phyloP scores from a whole-genome alignment of 2,113 vertebrate genomes.

The Colinus virginianus region DNA sequence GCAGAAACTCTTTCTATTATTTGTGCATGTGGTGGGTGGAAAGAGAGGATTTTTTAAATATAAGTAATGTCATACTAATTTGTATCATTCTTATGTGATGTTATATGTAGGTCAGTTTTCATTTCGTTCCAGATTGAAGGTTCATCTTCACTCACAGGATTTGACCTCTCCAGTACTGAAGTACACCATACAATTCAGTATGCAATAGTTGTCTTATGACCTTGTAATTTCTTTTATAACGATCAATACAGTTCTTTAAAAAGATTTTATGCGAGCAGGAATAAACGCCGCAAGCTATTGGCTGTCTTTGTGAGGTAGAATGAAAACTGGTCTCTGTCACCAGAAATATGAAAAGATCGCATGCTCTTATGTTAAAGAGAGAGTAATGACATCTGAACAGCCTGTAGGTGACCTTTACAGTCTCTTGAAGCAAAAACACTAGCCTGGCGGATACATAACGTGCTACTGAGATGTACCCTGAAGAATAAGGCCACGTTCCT shows the following conservation, averaged over 20 bases:
- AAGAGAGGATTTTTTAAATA: neutral
- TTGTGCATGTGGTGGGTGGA: neutral
- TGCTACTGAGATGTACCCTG: neutral
- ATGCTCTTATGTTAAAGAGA: neutral
- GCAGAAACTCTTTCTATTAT: neutral
- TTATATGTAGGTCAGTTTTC: neutral
- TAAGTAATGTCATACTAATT: neutral
- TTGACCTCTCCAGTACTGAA: neutral
- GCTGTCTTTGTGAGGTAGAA: neutral
- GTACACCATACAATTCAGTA: fast-evolving
- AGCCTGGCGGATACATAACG: neutral
- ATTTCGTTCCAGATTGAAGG: neutral
- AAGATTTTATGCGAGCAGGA: neutral
- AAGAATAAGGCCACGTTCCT: neutral
- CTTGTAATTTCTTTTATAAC: neutral
- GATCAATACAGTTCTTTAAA: neutral
- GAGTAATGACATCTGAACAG: neutral
- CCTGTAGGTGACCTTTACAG: neutral
- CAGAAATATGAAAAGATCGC: neutral
- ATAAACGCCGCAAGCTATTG: neutral
- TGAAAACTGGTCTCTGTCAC: neutral
- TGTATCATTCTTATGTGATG: neutral
- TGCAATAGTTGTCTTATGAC: neutral
- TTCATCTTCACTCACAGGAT: neutral
- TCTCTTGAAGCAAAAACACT: neutral